Percentiles rank a stretch among this genome's conserved stretches.
Conservation (phyloP, 2,888 invertebrate species). For the Metellina segmentata region DNA sequence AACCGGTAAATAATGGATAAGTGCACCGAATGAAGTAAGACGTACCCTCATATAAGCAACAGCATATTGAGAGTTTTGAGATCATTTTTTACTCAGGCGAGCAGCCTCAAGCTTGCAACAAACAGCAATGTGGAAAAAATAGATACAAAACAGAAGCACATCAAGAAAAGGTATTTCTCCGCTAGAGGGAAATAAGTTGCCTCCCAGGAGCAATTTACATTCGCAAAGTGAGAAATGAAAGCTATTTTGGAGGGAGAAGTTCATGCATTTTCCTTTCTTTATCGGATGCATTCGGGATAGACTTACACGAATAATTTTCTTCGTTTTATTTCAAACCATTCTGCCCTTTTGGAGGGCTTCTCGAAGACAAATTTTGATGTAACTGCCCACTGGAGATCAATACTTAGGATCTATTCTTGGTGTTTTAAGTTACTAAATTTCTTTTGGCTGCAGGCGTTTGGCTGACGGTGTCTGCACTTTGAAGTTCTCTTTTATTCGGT, state of each 20-base stretch:
- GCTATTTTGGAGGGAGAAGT: conserved; percentile 57
- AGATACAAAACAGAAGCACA: conserved; percentile 10
- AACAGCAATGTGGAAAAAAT: conserved; percentile 13
- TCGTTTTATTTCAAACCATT: conserved; percentile 51
- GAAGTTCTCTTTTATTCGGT: neutral
- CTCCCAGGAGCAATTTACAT: conserved; percentile 65
- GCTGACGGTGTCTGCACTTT: conserved; percentile 1
- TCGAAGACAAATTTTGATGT: conserved; percentile 33
- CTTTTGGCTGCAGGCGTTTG: conserved; percentile 11
- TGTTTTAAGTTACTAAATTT: conserved; percentile 26
- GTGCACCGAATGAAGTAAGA: neutral
- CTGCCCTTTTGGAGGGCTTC: conserved; percentile 20
- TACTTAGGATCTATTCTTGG: conserved; percentile 13
- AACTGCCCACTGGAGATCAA: conserved; percentile 46
- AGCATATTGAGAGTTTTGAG: too few species aligned
- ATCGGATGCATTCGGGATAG: conserved; percentile 52
- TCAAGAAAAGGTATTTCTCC: conserved; percentile 16
- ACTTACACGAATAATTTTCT: conserved; percentile 30
- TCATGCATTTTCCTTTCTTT: conserved; percentile 33
- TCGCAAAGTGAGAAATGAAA: conserved; percentile 60
- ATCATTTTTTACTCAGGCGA: neutral
- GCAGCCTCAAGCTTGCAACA: neutral
- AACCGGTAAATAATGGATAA: neutral
- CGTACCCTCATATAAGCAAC: neutral
- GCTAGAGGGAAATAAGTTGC: conserved; percentile 41